Base-by-base conservation (phyloP, 2,113 vertebrate genomes). In the Pseudorasbora parva region DNA sequence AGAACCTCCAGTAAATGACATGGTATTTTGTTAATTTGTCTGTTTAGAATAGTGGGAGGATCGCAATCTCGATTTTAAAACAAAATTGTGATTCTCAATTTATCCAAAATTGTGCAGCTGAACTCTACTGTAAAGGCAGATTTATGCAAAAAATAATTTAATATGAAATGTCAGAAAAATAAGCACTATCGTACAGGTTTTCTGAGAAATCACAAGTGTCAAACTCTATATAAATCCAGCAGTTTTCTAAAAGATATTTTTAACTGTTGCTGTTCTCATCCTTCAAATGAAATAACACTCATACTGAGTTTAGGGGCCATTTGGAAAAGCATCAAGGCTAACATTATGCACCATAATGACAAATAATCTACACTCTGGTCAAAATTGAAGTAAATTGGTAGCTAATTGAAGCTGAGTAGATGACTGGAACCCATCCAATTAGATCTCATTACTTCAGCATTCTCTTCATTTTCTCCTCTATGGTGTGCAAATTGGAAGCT, bases 321-420 rank as follows among this genome's bases (percentile, higher is more conserved):
- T 88, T 60, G 68, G 77, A 72, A 81, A 62, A 57, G 59, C 43
- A 75, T 86, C 72, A 84, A 85, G 41, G 54, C 23, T 54, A 84
- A 56, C 66, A 85, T 83, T 82, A 72, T 71, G 37, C 23, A 23
- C 45, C 78, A 64, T 69, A 69, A 81, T 81, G 64, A 69, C 47
- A 56, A 76, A 75, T 73, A 86, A 76, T 83, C 81, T 69, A 69
- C 71, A 78, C 60, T 43, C 37, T 23, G 51, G 51, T 81, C 41
- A 51, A 85, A 88, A 87, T 12, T 47, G n/a, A 84, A 84, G 83
- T 82, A 86, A 89, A 90, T 86, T 87, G 76, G 57, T 69, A 83
- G 83, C 83, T 87, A 88, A 84, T 87, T 89, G 49, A 87, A 78
- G 41, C 51, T 59, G 84, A 86, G 82, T 82, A 80, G 69, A 87